Percentiles rank a stretch among this genome's conserved stretches.
These are phyloP conservation scores for Orius laevigatus DNA, from an alignment of 1,140 invertebrate genomes.

Conservation along the genomic window DNA sequence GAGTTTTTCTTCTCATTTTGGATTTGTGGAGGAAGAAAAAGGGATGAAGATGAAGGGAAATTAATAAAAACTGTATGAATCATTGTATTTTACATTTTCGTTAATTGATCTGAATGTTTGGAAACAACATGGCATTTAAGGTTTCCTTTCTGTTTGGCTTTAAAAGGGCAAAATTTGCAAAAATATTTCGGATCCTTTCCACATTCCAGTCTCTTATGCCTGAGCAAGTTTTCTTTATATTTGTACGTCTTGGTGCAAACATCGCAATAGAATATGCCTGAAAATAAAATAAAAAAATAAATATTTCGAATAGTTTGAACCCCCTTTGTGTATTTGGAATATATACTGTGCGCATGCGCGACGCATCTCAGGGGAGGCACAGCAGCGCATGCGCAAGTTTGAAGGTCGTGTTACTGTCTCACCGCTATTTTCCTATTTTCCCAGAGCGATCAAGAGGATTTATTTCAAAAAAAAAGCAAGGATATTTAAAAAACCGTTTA, in stretches of 20 bases:
- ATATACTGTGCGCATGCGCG: too few species aligned
- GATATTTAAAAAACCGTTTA: too few species aligned
- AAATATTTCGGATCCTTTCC: slow-evolving; percentile 35
- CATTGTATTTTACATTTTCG: neutral
- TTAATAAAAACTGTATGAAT: neutral
- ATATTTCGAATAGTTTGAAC: neutral
- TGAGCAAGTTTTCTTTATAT: slow-evolving; percentile 30
- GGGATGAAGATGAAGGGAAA: neutral
- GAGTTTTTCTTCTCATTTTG: neutral
- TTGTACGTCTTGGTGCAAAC: slow-evolving; percentile 31
- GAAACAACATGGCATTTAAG: slow-evolving; percentile 29
- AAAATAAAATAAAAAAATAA: neutral
- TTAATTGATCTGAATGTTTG: slow-evolving; percentile 21
- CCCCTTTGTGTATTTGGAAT: neutral
- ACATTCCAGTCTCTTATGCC: slow-evolving; percentile 37
- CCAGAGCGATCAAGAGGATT: too few species aligned
- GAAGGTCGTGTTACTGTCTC: too few species aligned
- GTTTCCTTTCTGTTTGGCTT: slow-evolving; percentile 33
- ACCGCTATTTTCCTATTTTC: too few species aligned
- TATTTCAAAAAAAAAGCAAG: too few species aligned
- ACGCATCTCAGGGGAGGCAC: too few species aligned
- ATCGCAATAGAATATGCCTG: slow-evolving; percentile 21
- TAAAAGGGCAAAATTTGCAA: slow-evolving; percentile 32
- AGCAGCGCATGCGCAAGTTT: too few species aligned
- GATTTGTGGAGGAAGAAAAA: neutral